These are phyloP conservation scores for Coelopa pilipes DNA, from an alignment of 2,888 invertebrate genomes.

Conservation along the genomic window DNA sequence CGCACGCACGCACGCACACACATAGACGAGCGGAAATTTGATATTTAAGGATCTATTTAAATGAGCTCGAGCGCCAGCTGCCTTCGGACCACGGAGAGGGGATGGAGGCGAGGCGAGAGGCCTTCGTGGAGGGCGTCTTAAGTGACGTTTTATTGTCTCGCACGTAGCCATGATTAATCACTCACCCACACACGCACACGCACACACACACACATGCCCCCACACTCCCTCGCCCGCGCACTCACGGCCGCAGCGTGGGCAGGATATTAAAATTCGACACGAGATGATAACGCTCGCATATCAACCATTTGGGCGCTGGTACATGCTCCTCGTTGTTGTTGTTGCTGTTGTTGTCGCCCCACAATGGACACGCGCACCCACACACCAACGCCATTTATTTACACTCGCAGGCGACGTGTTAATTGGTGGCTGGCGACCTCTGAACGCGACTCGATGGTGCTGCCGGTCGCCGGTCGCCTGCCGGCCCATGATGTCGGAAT, in stretches of 20 bases:
- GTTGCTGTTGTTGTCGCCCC: no score
- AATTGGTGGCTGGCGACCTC: no score
- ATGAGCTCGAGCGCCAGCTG: background rate
- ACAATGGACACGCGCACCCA: no score
- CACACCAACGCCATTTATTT: no score
- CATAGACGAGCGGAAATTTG: conserved; percentile 17
- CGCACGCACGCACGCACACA: background rate
- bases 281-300: no score
- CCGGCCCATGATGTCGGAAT: no score
- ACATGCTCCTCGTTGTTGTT: no score
- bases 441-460: no score
- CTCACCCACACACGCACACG: background rate
- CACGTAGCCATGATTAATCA: background rate
- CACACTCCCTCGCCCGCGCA: background rate
- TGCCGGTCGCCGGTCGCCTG: no score
- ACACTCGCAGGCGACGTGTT: no score
- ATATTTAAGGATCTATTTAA: conserved; percentile 14
- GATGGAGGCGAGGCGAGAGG: background rate
- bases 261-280: no score
- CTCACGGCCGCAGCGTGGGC: background rate
- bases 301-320: no score
- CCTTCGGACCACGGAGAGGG: background rate
- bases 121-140: background rate
- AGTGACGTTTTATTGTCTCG: background rate
- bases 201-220: conserved; percentile 6